Base-by-base conservation (phyloP, 2,797 vertebrate genomes). In the Danio jaintianensis region DNA sequence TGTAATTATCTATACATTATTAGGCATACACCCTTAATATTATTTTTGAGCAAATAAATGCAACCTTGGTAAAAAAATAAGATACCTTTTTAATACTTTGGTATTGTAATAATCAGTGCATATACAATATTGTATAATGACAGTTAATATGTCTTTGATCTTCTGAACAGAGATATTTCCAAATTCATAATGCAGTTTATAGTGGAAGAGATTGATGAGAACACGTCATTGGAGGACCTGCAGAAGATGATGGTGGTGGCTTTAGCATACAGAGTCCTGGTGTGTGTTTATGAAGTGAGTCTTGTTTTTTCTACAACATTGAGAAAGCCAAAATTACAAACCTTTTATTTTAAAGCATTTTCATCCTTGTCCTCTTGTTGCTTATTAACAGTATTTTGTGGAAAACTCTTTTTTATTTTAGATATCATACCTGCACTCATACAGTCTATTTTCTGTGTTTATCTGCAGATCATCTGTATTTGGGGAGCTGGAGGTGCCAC, bases 161-260 rank as follows among this genome's bases (percentile, higher is more conserved):
- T 68, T 78, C 42, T 20, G 20, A 84, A 53, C 89, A 98, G 97
- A 90, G 97, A 99, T 90, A 96, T 98, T 87, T 95, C 96, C 68
- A 98, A 96, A 88, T 96, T 98, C 87, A 95, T 97, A 63, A 96
- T 97, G 92, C 96, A 98, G 86, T 98, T 98, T 88, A 96, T 98
- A 66, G 95, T 99, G 89, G 97, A 98, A 91, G 97, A 99, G 93
- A 97, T 98, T 4, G 96, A 98, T 78, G 97, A 98, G 92, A 97
- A 97, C 84, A 98, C 97, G 0, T 97, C 97, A 62, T 94, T 98
- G 92, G 97, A 98, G 91, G 97, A 99, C 75, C 88, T 98, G 81
- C 96, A 98, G 94, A 98, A 96, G 91, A 98, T 98, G 96, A 97
- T 98, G 96, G 84, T 93, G 9, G 96, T 98, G 13, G 96, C 97